Evolutionary conservation across 1,140 invertebrate species (phyloP), one percentile per base, ranked within the genome.

Genomic region (Pachyrhynchus sulphureomaculatus): DNA sequence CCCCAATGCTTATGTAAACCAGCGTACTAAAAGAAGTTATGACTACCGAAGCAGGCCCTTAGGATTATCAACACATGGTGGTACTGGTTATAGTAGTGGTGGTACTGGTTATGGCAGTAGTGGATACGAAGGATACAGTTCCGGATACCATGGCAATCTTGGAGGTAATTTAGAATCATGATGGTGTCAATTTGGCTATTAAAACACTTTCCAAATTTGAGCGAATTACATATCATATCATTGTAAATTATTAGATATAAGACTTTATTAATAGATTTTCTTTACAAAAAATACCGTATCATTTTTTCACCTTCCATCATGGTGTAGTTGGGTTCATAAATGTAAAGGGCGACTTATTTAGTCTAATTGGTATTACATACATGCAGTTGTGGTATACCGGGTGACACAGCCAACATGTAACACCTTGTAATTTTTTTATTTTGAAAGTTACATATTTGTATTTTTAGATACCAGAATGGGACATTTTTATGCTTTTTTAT

Each of bases 21-120:
- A 41, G 29, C 45, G 60, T 20, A 20, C 9, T 6, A 52, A 54
- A 41, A 36, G 54, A 24, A 54, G 54, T 37, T 64, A 64, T 26
- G 48, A 8, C 5, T 55, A 53, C 24, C 24, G 33, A 18, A 60
- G 36, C 34, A 34, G 33, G 17, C 53, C 53, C 8, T 13, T 62
- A 29, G 53, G 53, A 23, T 29, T 61, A 29, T 29, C 51, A 20
- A 51, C 32, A 2, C 10, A 51, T 24, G 10, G 12, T 9, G 36
- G 44, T 17, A 18, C 18, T 33, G 52, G 56, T 26, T 34, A 53
- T 12, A 23, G 24, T 23, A 32, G 10, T 5, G 29, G 56, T 37
- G 47, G 51, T 42, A 39, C 26, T 4, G 39, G 17, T n/a, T 26
- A 45, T 24, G 18, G 2, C 23, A n/a, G 23, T 10, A 29, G 26